A percentile compares a stretch with the other conserved stretches of the same genome.
Evolutionary conservation across 2,113 vertebrate genomes (phyloP).

Genomic region (Poeciliopsis retropinna): DNA sequence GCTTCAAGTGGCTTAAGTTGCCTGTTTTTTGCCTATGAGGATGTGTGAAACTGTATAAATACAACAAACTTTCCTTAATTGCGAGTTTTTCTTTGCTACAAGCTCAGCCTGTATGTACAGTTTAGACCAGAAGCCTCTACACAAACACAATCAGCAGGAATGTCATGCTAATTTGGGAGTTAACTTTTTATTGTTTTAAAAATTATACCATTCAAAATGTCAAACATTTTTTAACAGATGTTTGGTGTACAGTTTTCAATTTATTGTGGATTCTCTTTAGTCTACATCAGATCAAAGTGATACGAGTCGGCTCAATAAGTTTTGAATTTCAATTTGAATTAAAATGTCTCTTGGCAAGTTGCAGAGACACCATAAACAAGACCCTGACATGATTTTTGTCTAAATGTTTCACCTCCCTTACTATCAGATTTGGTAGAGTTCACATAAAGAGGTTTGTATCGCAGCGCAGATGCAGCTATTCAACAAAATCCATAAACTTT

Average conservation of each 20-base stretch:
- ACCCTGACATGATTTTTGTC: not conserved
- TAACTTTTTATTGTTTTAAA: too few species aligned
- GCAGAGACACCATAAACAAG: not conserved
- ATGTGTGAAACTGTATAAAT: slow-evolving; percentile 63
- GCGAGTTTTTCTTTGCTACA: slow-evolving; percentile 11
- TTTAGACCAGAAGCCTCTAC: not conserved
- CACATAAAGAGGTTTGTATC: too few species aligned
- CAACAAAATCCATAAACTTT: not conserved
- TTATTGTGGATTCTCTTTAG: too few species aligned
- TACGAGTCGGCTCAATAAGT: not conserved
- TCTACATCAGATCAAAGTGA: not conserved
- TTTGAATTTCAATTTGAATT: not conserved
- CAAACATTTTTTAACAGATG: too few species aligned
- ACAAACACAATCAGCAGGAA: too few species aligned
- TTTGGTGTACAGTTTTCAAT: too few species aligned
- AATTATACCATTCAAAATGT: too few species aligned
- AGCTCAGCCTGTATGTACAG: slow-evolving; percentile 1
- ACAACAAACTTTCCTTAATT: slow-evolving; percentile 61
- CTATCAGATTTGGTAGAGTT: not conserved
- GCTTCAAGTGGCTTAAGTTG: slow-evolving; percentile 45
- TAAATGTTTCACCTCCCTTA: not conserved
- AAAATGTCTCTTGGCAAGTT: not conserved
- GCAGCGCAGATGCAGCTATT: not conserved
- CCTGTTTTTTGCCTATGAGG: slow-evolving; percentile 37
- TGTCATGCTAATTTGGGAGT: too few species aligned